These are phyloP conservation scores for Schizopygopsis malacanthus DNA, from an alignment of 2,797 vertebrate genomes.

Conservation along the genomic window DNA sequence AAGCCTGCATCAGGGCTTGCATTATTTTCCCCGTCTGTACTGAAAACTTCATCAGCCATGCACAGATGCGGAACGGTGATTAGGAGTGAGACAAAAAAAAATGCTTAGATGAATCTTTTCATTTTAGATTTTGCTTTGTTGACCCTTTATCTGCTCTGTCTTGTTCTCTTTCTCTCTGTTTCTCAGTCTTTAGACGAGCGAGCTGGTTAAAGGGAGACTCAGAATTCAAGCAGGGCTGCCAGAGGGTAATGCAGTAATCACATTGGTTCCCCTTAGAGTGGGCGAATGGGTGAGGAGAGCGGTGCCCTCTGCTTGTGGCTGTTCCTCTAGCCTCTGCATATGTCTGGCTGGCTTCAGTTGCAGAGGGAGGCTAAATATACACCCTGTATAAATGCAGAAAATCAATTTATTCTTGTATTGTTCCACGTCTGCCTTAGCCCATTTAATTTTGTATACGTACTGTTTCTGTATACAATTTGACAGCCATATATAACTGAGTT, in stretches of 20 bases:
- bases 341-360: slow-evolving; percentile 53
- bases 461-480: slow-evolving; percentile 20
- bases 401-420: slow-evolving; percentile 44
- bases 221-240: slow-evolving; percentile 55
- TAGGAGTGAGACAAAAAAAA: slow-evolving; percentile 4
- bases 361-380: slow-evolving; percentile 40
- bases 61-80: neutral
- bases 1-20: neutral
- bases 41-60: slow-evolving; percentile 8
- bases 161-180: slow-evolving; percentile 36
- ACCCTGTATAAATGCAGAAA: slow-evolving; percentile 43
- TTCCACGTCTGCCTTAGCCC: slow-evolving; percentile 27
- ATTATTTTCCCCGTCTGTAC: slow-evolving; percentile 1
- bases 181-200: slow-evolving; percentile 46
- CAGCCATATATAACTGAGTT: slow-evolving; percentile 38
- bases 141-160: slow-evolving; percentile 25
- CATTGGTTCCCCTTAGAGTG: slow-evolving; percentile 64
- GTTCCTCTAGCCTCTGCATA: slow-evolving; percentile 57
- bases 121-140: slow-evolving; percentile 27
- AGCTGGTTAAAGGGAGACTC: slow-evolving; percentile 43
- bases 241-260: slow-evolving; percentile 67
- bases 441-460: slow-evolving; percentile 24
- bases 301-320: slow-evolving; percentile 62
- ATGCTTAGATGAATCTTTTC: slow-evolving; percentile 24
- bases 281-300: slow-evolving; percentile 56